Percentiles rank a stretch among this genome's conserved stretches.
Evolutionary conservation across 2,888 invertebrate genomes (phyloP).

Genomic region (Thymelicus acteon): DNA sequence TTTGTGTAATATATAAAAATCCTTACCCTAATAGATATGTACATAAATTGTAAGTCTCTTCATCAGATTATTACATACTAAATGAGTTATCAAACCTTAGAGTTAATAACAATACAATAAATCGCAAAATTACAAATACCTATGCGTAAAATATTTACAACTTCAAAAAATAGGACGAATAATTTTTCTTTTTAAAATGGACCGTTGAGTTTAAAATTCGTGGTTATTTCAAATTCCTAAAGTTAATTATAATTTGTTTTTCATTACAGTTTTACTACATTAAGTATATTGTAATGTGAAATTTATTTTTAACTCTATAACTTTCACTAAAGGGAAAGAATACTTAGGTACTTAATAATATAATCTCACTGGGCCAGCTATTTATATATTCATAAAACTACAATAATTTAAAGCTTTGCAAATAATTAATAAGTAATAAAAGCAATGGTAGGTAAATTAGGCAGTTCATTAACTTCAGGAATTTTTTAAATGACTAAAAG

Average conservation of each 20-base stretch:
- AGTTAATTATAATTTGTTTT: constrained; percentile 1
- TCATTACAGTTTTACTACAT: constrained; percentile 4
- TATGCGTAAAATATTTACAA: constrained; percentile 81
- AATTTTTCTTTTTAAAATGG: constrained; percentile 35
- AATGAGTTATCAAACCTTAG: constrained; percentile 73
- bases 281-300: constrained; percentile 15
- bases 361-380: constrained; percentile 71
- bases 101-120: constrained; percentile 72
- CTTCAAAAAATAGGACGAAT: constrained; percentile 65
- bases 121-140: constrained; percentile 76
- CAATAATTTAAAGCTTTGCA: constrained; percentile 61
- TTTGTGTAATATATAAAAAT: constrained; percentile 48
- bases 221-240: background rate
- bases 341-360: constrained; percentile 46
- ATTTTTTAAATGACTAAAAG: constrained; percentile 33
- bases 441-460: constrained; percentile 36
- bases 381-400: constrained; percentile 50
- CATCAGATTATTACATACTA: constrained; percentile 72
- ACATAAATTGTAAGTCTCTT: constrained; percentile 82
- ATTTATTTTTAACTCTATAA: constrained; percentile 9
- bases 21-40: constrained; percentile 82
- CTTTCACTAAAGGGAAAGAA: constrained; percentile 15
- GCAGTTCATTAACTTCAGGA: constrained; percentile 11
- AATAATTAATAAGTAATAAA: constrained; percentile 44
- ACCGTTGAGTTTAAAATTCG: constrained; percentile 3